Base-by-base conservation (phyloP, 2,113 vertebrate genomes). In the Poeciliopsis retropinna region DNA sequence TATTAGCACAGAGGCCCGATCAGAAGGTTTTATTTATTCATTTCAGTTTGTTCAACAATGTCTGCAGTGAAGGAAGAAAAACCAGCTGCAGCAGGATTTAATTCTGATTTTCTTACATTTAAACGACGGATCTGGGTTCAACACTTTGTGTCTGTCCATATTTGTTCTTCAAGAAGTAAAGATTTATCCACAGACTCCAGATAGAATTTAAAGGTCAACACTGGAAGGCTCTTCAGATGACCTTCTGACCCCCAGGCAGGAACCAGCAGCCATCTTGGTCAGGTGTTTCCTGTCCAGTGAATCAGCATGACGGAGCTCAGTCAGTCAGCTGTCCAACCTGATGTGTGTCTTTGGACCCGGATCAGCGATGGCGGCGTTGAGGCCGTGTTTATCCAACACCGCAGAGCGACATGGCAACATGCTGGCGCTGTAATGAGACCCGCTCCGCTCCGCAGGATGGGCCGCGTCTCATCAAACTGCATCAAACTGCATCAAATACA, bases 331-430 rank as follows among this genome's bases (percentile, higher is more conserved):
- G 44, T 17, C 14, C 5, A 15, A 41, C 3, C 17, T 51, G 17
- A 30, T 30, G 66, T 22, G 47, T 17, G 28, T 68, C 44, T 12
- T 51, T 12, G 47, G 66, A 10, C 1, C 29, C 41, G 30, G 25
- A 30, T 28, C 47, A 60, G 29, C n/a, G 61, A 76, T 84, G 72
- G 79, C 66, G 73, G 73, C 3, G 30, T 37, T 28, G 60, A 34
- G 13, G 31, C 30, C 32, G 8, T 87, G 83, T 82, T 89, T 83
- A 75, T 72, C 63, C 76, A 87, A 85, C 80, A 81, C n/a, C 64
- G 28, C 65, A 14, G 39, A 60, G 37, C 51, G 19, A 47, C 67
- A 79, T 80, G 71, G 37, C 51, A 19, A 47, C 67, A 79, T 80
- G 71, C 78, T 73, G 82, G 84, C 32, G 44, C 29, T 73, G 17